A percentile compares a stretch with the other conserved stretches of the same genome.
Conservation (phyloP, 2,888 invertebrate genomes). For the Celastrina argiolus region DNA sequence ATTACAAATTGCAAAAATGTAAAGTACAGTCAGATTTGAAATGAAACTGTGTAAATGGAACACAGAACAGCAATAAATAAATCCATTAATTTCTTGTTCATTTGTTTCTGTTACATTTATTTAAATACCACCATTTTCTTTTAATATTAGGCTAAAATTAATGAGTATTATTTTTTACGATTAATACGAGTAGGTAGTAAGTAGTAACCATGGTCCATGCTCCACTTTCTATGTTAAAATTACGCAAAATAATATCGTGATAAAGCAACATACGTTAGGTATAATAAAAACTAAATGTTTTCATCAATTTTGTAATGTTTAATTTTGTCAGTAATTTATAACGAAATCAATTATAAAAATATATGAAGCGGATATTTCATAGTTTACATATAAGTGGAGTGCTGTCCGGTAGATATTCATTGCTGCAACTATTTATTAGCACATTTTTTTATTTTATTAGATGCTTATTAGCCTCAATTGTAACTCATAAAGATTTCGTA, state of each 20-base stretch:
- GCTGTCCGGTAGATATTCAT: background rate
- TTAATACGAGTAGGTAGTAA: background rate
- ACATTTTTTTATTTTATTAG: background rate
- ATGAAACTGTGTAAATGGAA: background rate
- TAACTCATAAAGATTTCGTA: background rate
- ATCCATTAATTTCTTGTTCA: conserved; percentile 33
- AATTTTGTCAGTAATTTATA: conserved; percentile 3
- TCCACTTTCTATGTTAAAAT: conserved; percentile 10
- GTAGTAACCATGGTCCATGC: background rate
- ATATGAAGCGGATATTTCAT: conserved; percentile 9
- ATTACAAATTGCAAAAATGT: background rate
- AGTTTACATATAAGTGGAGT: background rate
- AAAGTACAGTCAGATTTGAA: background rate
- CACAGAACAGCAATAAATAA: conserved; percentile 14
- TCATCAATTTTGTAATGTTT: conserved; percentile 11
- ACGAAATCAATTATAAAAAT: conserved; percentile 6
- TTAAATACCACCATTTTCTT: background rate
- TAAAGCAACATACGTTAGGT: background rate
- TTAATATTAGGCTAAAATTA: background rate
- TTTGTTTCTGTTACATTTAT: background rate
- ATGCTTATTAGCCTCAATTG: background rate
- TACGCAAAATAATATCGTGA: conserved; percentile 4
- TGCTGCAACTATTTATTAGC: background rate
- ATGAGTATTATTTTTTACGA: background rate
- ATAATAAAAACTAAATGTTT: background rate